phyloP scores from a whole-genome alignment of 2,113 vertebrate genomes.

The Pipa parva region DNA sequence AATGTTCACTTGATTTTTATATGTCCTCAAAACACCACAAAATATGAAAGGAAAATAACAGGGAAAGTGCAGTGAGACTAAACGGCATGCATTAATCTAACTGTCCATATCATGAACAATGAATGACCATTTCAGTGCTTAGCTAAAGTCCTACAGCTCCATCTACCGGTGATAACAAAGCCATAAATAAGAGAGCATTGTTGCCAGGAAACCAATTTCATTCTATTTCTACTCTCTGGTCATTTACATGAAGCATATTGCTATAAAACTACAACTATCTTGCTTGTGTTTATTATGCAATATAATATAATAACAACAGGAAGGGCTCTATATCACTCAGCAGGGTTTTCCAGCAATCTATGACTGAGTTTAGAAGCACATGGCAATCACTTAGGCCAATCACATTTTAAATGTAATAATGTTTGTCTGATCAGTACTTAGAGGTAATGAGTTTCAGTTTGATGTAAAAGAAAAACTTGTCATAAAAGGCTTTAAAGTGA shows the following conservation, averaged over 20 bases:
- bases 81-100: constrained; percentile 16
- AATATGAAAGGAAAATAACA: constrained; percentile 39
- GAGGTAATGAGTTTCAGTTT: no score
- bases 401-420: neutral
- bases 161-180: constrained; percentile 10
- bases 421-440: no score
- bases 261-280: neutral
- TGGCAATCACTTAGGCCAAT: neutral
- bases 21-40: constrained; percentile 17
- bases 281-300: neutral
- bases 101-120: neutral
- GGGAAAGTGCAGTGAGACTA: constrained; percentile 20
- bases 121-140: neutral
- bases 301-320: neutral
- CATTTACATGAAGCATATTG: neutral
- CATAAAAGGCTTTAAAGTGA: no score
- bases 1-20: constrained; percentile 36
- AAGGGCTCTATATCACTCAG: neutral
- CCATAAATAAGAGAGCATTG: neutral
- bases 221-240: neutral
- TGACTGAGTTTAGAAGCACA: neutral
- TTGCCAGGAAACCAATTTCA: neutral
- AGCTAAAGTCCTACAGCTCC: constrained; percentile 19
- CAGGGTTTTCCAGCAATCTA: neutral
- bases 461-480: no score